These are phyloP conservation scores for Aegotheles bennettii DNA, from an alignment of 2,113 vertebrate genomes.

Conservation along the genomic window DNA sequence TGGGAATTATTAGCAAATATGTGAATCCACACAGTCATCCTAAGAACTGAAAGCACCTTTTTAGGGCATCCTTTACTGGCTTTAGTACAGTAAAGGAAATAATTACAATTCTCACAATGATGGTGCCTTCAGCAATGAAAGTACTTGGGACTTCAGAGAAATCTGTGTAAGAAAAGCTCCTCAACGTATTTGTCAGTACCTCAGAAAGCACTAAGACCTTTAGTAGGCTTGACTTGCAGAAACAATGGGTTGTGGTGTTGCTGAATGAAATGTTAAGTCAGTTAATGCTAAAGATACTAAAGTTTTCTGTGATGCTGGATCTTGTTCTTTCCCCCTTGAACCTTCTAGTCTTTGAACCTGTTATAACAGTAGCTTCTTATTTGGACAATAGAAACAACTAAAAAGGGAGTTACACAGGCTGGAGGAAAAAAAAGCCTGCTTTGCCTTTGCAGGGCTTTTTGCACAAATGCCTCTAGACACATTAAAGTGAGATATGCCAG, in stretches of 20 bases:
- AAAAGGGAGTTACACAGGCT: not conserved
- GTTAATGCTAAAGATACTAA: not conserved
- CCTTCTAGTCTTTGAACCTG: not conserved
- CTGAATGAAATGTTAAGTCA: not conserved
- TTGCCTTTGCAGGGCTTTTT: not conserved
- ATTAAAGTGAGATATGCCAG: not conserved
- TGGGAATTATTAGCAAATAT: not conserved
- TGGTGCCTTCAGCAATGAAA: not conserved
- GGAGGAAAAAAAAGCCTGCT: not conserved
- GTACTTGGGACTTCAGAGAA: not conserved
- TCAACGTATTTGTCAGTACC: not conserved
- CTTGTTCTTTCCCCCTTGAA: not conserved
- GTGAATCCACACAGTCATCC: not conserved
- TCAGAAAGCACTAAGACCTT: not conserved
- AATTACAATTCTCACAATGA: rapidly evolving
- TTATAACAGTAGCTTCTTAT: not conserved
- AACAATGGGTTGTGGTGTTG: not conserved
- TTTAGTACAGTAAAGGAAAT: not conserved
- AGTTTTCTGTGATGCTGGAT: not conserved
- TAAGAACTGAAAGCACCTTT: not conserved
- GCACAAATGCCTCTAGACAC: not conserved
- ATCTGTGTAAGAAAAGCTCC: not conserved
- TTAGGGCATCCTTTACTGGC: not conserved
- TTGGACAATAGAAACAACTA: not conserved
- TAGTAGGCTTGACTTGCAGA: not conserved